Base-by-base conservation (phyloP, 1,140 invertebrate genomes). In the Neocloeon triangulifer region DNA sequence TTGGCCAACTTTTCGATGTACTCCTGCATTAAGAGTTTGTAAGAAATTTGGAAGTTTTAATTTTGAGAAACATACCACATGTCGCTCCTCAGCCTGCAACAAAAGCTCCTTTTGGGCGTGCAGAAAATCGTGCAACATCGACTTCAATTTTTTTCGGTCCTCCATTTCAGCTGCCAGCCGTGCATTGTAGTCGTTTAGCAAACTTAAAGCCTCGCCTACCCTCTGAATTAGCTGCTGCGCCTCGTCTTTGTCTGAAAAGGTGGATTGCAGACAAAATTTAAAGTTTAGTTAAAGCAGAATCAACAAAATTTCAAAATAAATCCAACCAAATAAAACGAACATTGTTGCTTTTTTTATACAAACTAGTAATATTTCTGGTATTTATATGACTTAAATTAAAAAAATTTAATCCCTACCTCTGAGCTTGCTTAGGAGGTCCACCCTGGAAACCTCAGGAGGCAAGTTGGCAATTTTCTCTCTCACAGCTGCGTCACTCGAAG, bases 371-470 rank as follows among this genome's bases (percentile, higher is more conserved):
- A 28, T 14, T 29, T 29, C 9, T 8, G 14, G 8, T 15, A 29
- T 29, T 10, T 9, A 29, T 13, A 29, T 9, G 8, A 9, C 27
- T 8, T 8, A 15, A 9, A 29, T 9, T 13, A 34, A 7, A 39
- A 16, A 33, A 40, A 10, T 30, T 27, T 5, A 14, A 37, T 20
- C 18, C 27, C 43, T 48, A 69, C 78, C 75, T 69, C 77, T 66
- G 42, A 84, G 58, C 61, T 80, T 80, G 37, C 71, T 66, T 25
- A 94, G 61, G 44, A 80, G 63, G 40, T 69, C 68, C 7, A 85
- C 69, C 65, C 95, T 88, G 3, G 86, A 91, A 3, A 96, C 85
- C 62, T 92, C 86, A 28, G 78, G 76, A 2, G 89, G 89, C 20
- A 95, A 57, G 28, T 77, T 84, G 0, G 89, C 84, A 41, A 96